Evolutionary conservation across 2,888 invertebrate genomes (phyloP), one percentile per base, ranked within the genome.

Genomic region (Gisinianus flammeolus): DNA sequence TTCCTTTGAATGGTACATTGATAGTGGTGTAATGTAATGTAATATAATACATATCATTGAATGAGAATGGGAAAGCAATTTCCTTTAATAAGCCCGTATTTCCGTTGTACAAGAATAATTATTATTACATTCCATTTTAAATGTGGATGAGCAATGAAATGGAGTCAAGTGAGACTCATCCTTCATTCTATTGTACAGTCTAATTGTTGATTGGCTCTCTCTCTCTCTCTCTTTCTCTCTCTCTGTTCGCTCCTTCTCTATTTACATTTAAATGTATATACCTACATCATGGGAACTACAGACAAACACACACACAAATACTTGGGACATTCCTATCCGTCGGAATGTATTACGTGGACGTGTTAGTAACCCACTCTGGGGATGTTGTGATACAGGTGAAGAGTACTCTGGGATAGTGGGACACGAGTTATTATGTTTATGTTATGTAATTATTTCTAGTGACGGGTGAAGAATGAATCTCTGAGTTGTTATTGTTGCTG

Each of bases 71-170:
- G 67, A 58, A 33, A 71, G 67, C 71, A 78, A 80, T 82, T 80
- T 76, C 80, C 79, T 79, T 77, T 83, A 83, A 82, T 82, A 82
- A 79, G 76, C 75, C 81, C 83, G 80, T 83, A 80, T 82, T 83
- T 83, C 83, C 83, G 83, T 78, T 81, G 58, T 54, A 16, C 58
- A 58, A 58, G 33, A 58, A 58, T 72, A 71, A 71, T 70, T 70
- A 72, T 72, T 72, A 72, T 72, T 72, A 54, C 58, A 31, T 33
- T 72, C 6, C 30, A 56, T 62, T 24, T 22, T 67, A 16, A 44
- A 69, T 69, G 19, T n/a, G 44, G 44, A 69, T 69, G 44, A 69
- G 69, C 16, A 52, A 69, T 70, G 70, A 70, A 70, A 70, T 70
- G 35, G 70, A 70, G 70, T 44, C 70, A 70, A 52, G 52, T 70